A percentile compares a stretch with the other conserved stretches of the same genome.
Evolutionary conservation across 1,140 invertebrate species (phyloP).

Genomic region (Cylas formicarius): DNA sequence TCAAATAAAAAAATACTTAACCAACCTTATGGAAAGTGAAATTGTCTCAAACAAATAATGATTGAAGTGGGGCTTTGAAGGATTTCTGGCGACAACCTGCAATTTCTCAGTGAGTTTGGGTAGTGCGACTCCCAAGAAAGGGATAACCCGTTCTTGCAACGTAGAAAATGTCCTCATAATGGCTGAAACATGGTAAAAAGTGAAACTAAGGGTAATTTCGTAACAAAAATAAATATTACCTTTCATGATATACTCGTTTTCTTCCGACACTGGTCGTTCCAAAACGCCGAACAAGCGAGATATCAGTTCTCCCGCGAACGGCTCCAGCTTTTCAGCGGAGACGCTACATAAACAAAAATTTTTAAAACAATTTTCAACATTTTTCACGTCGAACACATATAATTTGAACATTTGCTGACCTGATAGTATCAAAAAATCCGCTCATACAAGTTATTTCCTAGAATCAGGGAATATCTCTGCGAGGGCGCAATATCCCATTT

Average conservation of each 20-base stretch:
- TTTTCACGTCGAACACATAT: too few species aligned
- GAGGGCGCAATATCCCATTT: too few species aligned
- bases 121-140: conserved; percentile 69
- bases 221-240: conserved; percentile 42
- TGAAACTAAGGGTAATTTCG: background rate
- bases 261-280: conserved; percentile 63
- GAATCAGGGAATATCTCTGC: too few species aligned
- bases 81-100: conserved; percentile 82
- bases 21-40: conserved; percentile 73
- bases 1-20: too few species aligned
- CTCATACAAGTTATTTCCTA: background rate
- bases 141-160: conserved; percentile 74
- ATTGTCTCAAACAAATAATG: conserved; percentile 95
- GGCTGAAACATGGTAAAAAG: conserved; percentile 48
- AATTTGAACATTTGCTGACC: too few species aligned
- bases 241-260: conserved; percentile 98
- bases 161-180: conserved; percentile 82
- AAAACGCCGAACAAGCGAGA: conserved; percentile 69
- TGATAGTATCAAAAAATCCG: too few species aligned
- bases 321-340: conserved; percentile 48
- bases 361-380: too few species aligned
- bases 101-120: conserved; percentile 82
- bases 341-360: conserved; percentile 47
- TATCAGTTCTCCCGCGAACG: conserved; percentile 60
- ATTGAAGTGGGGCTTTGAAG: conserved; percentile 94